Percentiles rank a stretch among this genome's conserved stretches.
phyloP scores from a whole-genome alignment of 2,888 invertebrate genomes.

The Spodoptera exigua region DNA sequence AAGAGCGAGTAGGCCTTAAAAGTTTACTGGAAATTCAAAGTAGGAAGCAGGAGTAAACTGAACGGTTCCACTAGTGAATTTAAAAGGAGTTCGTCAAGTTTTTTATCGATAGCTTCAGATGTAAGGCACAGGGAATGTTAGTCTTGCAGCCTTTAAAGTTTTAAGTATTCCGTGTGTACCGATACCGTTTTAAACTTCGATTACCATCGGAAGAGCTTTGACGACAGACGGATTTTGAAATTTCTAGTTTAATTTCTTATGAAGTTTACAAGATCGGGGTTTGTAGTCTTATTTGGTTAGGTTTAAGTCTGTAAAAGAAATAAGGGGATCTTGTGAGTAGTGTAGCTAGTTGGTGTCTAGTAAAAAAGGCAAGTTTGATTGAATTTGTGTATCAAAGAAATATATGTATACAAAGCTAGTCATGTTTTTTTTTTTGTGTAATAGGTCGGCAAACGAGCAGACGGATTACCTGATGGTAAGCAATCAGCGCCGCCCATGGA shows the following conservation, averaged over 20 bases:
- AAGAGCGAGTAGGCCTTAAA: neutral
- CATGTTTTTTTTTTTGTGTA: no score
- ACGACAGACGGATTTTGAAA: constrained; percentile 3
- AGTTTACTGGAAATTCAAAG: constrained; percentile 6
- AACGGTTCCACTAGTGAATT: constrained; percentile 22
- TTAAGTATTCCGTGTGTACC: constrained; percentile 46
- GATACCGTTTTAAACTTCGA: constrained; percentile 41
- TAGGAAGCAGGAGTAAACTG: constrained; percentile 10
- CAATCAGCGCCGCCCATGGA: no score
- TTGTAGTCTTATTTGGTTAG: no score
- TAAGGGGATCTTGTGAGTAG: no score
- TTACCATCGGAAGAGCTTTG: constrained; percentile 23
- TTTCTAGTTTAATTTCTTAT: constrained; percentile 16
- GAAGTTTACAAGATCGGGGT: neutral
- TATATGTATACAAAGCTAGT: no score
- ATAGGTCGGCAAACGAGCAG: no score
- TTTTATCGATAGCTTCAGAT: constrained; percentile 35
- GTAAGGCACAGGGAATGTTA: constrained; percentile 36
- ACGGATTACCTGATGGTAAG: no score
- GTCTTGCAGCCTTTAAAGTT: constrained; percentile 41
- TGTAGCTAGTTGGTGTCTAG: no score
- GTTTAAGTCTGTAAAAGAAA: no score
- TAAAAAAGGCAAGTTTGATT: no score
- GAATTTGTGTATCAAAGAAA: no score
- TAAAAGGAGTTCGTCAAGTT: constrained; percentile 42